Percentiles rank a stretch among this genome's conserved stretches.
Evolutionary conservation across 2,888 invertebrate species (phyloP).

Genomic region (Torymus texanus): DNA sequence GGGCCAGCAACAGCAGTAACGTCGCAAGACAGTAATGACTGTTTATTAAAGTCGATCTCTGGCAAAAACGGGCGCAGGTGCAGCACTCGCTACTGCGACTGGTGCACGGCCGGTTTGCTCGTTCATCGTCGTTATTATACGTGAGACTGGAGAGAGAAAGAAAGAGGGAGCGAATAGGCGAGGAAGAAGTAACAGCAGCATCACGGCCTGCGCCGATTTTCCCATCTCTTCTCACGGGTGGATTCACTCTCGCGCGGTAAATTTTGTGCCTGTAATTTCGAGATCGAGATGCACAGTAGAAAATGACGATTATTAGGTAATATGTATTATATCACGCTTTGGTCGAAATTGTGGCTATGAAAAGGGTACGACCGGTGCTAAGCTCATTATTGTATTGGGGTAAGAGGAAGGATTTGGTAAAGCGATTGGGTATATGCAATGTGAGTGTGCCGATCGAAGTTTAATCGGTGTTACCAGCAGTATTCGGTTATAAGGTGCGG

Average conservation of each 20-base stretch:
- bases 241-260: neutral
- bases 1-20: constrained; percentile 1
- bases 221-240: constrained; percentile 8
- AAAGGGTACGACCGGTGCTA: too few species aligned
- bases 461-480: too few species aligned
- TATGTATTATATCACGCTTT: neutral
- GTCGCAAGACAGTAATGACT: constrained; percentile 61
- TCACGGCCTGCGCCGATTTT: constrained; percentile 37
- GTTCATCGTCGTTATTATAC: constrained; percentile 12
- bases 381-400: too few species aligned
- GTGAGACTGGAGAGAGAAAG: neutral
- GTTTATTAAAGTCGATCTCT: constrained; percentile 65
- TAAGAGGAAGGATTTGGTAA: too few species aligned
- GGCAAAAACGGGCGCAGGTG: constrained; percentile 65
- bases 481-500: too few species aligned
- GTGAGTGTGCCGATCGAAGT: too few species aligned
- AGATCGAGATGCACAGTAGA: constrained; percentile 17
- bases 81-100: constrained; percentile 19
- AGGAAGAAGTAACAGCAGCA: neutral
- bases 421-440: too few species aligned
- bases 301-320: constrained; percentile 26
- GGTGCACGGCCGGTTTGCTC: constrained; percentile 18
- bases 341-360: too few species aligned
- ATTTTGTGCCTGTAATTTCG: constrained; percentile 9
- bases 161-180: constrained; percentile 15